Evolutionary conservation across 1,140 invertebrate species (phyloP), one percentile per base, ranked within the genome.

Genomic region (Helicoverpa zea): DNA sequence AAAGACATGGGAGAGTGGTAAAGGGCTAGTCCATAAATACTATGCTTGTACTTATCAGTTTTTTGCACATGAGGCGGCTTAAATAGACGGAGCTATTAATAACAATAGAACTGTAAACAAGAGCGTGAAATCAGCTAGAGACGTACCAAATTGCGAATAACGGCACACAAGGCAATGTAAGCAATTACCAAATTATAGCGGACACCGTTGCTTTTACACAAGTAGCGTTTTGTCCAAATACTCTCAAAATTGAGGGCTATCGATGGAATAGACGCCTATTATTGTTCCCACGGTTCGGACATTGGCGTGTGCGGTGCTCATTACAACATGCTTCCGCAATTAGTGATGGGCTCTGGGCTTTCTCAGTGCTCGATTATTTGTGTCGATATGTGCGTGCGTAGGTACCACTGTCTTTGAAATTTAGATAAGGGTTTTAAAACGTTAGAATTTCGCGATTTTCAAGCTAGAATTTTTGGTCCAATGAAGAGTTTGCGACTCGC

Each of bases 281-380:
- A 84, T 84, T 86, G 83, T 90, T 91, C 90, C 87, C 91, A 92
- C 89, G 91, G 78, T 83, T 52, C 70, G 51, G 47, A 51, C 81
- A 90, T 86, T 91, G 88, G 88, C 90, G 89, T 93, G 90, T 93
- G 90, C 88, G 84, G 88, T 89, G 79, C 86, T 86, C 88, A 90
- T 91, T 91, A 90, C 84, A 77, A 85, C 81, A 85, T 75, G 89
- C 91, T 91, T 93, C 90, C 90, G 86, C 88, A 87, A 91, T 93
- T 91, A 91, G 83, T 79, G 59, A 88, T 84, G 75, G 81, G 82
- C 83, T 85, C 79, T 70, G 66, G 79, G 77, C 83, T 87, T 88
- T 88, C 85, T 82, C 81, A 76, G 29, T 68, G 43, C 76, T 79
- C 63, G 47, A 79, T 59, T 70, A 58, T 79, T 68, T 56, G 35